Percentiles rank a stretch among this genome's conserved stretches.
These are phyloP conservation scores for Clytia hemisphaerica DNA, from an alignment of 30 jellyfish, hydroid and myxozoan genomes.

Conservation along the genomic window DNA sequence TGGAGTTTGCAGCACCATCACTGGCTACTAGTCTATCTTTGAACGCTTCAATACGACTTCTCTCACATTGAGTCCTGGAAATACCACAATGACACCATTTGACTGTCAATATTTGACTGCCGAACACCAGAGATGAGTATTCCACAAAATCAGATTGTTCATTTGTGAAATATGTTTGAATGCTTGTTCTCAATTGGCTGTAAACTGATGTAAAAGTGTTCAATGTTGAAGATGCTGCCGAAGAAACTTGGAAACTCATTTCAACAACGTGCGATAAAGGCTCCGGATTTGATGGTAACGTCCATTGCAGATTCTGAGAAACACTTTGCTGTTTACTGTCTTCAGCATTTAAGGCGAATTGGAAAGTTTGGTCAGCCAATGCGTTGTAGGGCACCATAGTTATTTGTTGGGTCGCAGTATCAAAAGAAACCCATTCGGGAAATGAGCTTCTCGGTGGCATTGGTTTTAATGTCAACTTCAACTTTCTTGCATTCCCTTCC, in stretches of 20 bases:
- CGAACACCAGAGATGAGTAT: conserved; percentile 1
- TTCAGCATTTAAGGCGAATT: conserved; percentile 37
- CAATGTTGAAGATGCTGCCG: background rate
- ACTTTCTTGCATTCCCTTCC: conserved; percentile 74
- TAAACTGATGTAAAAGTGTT: conserved; percentile 27
- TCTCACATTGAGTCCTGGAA: conserved; percentile 44
- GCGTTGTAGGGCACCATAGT: conserved; percentile 24
- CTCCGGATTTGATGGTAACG: background rate
- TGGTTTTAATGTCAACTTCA: conserved; percentile 22
- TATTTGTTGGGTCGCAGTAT: conserved; percentile 34
- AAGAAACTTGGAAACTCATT: conserved; percentile 8
- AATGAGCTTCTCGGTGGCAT: background rate
- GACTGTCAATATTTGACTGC: conserved; percentile 25
- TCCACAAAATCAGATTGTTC: conserved; percentile 32
- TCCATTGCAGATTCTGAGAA: conserved; percentile 18
- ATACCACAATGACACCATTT: conserved; percentile 74
- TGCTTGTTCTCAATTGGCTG: conserved; percentile 28
- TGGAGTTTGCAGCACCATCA: conserved; percentile 21
- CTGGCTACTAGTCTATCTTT: conserved; percentile 6
- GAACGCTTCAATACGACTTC: background rate
- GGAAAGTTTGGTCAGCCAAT: background rate
- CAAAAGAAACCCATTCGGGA: conserved; percentile 51
- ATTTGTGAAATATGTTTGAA: conserved; percentile 17
- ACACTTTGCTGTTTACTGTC: conserved; percentile 35
- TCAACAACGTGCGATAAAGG: conserved; percentile 17